Evolutionary conservation across 1,140 invertebrate species (phyloP).

Genomic region (Mya arenaria): DNA sequence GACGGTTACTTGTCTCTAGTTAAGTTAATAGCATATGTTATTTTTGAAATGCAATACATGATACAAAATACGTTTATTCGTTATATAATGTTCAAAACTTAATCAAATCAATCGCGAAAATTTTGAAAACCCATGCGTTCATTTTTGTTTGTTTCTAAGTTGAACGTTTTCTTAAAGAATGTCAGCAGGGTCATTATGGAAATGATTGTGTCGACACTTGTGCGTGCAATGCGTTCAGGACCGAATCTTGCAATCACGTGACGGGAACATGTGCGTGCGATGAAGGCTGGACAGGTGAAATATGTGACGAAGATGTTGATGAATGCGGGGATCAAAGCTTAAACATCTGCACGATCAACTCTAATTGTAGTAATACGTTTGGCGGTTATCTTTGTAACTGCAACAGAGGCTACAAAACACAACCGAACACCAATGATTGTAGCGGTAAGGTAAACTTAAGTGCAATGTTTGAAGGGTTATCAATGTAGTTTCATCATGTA

Average conservation of each 20-base stretch:
- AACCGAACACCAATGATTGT: not conserved
- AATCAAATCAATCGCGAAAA: no score
- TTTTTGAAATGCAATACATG: no score
- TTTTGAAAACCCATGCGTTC: no score
- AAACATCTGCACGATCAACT: constrained; percentile 1
- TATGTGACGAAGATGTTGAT: constrained; percentile 8
- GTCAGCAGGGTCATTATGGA: constrained; percentile 10
- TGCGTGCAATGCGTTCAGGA: not conserved
- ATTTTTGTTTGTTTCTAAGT: not conserved
- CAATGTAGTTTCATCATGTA: not conserved
- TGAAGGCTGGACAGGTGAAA: not conserved
- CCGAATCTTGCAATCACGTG: constrained; percentile 1
- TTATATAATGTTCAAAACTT: no score
- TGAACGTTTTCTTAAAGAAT: not conserved
- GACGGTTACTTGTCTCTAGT: no score
- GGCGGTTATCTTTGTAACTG: constrained; percentile 27
- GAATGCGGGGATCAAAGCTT: constrained; percentile 8
- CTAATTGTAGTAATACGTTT: not conserved
- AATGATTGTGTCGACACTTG: constrained; percentile 20
- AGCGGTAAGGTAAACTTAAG: not conserved
- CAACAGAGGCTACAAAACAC: constrained; percentile 5
- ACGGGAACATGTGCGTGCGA: constrained; percentile 27
- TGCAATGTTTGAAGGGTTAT: not conserved
- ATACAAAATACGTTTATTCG: no score
- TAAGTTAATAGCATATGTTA: no score